These are phyloP conservation scores for Ailuropoda melanoleuca DNA, from an alignment of 2,113 vertebrate genomes.

Conservation along the genomic window DNA sequence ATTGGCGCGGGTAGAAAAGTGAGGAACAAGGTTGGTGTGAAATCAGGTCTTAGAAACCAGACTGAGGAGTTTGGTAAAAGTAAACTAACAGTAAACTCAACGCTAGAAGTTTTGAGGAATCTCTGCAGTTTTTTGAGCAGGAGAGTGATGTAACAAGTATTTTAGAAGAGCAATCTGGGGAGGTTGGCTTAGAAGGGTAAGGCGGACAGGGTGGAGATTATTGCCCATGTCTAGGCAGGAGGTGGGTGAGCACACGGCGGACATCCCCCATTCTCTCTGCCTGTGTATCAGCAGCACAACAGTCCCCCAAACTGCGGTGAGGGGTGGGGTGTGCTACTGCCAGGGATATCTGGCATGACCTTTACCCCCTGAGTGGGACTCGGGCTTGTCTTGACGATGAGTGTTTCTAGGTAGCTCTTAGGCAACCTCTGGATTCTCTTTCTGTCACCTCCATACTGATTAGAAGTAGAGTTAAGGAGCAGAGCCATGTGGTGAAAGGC, in stretches of 20 bases:
- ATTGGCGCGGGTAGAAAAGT: neutral
- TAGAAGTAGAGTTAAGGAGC: neutral
- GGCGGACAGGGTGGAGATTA: neutral
- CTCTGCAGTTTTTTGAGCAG: neutral
- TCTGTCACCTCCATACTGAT: neutral
- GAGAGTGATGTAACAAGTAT: neutral
- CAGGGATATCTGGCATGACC: neutral
- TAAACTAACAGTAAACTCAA: neutral
- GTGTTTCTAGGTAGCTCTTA: neutral
- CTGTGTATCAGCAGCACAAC: neutral
- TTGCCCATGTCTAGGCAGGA: neutral
- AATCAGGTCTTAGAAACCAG: conserved; percentile 17
- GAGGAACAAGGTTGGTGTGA: neutral
- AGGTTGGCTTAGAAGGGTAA: neutral
- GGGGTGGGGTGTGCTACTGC: neutral
- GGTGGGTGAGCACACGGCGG: neutral
- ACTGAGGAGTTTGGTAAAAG: neutral
- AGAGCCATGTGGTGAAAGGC: neutral
- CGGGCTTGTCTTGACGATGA: neutral
- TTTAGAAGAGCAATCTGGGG: conserved; percentile 25
- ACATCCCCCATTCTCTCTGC: neutral
- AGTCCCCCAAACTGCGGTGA: neutral
- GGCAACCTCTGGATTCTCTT: neutral
- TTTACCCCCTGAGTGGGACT: neutral
- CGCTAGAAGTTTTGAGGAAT: conserved; percentile 19